Evolutionary conservation across 2,113 vertebrate genomes (phyloP).

Genomic region (Corvus cornix): DNA sequence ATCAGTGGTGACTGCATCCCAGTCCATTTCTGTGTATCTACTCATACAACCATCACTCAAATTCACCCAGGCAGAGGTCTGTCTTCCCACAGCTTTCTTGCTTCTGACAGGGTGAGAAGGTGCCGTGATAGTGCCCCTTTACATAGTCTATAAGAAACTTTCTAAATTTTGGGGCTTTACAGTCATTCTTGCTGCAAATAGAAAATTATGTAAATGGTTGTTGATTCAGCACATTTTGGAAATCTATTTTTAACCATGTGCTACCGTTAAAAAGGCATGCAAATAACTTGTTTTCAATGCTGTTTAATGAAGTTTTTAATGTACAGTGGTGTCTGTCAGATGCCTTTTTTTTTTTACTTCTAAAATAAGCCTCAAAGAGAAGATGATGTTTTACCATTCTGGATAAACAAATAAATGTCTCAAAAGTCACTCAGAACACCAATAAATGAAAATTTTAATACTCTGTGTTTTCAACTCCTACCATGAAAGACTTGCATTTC

Average conservation of each 20-base stretch:
- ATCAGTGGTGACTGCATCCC: not conserved
- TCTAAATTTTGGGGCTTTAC: not conserved
- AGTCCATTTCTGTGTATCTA: not conserved
- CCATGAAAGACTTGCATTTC: not conserved
- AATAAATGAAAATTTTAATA: not conserved
- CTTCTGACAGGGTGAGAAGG: not conserved
- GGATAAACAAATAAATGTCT: not conserved
- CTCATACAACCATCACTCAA: not conserved
- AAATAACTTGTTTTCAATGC: not conserved
- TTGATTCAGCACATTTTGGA: not conserved
- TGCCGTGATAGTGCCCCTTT: not conserved
- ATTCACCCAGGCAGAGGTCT: not conserved
- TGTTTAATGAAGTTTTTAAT: not conserved
- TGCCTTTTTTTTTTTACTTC: not conserved
- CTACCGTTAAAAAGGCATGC: not conserved
- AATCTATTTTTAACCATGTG: not conserved
- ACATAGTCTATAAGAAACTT: not conserved
- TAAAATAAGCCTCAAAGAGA: not conserved
- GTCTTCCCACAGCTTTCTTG: not conserved
- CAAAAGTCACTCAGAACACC: not conserved
- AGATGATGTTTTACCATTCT: not conserved
- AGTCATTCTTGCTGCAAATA: not conserved
- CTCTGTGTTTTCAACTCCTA: not conserved
- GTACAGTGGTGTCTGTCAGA: not conserved
- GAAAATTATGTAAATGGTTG: not conserved